Evolutionary conservation across 2,888 invertebrate genomes (phyloP), one percentile per base, ranked within the genome.

Genomic region (Entomobrya proxima): DNA sequence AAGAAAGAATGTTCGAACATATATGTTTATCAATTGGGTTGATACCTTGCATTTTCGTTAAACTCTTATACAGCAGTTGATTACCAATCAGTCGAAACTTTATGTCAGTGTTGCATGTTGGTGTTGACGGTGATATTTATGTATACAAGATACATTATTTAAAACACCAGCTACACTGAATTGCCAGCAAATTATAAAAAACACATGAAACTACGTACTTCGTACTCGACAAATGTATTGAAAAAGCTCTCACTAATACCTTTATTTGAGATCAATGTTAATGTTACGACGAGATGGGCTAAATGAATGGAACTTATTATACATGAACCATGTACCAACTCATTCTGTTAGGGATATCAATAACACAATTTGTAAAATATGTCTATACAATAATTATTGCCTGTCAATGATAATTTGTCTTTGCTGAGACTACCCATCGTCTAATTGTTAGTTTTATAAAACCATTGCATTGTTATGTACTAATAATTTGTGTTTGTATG

Each of bases 71-170:
- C 21, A n/a, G 21, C 7, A 52, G 9, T 52, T 7, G 7, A n/a
- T 13, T 50, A 7, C 52, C 18, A 3, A 9, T 18, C 52, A 7
- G 9, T 50, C 7, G 21, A 52, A 18, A n/a, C n/a, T n/a, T n/a
- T 61, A 13, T 32, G 13, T 21, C 27, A 24, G 40, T 67, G 67
- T n/a, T n/a, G n/a, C n/a, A n/a, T n/a, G n/a, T 40, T 67, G 67
- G 67, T 67, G 67, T 67, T 67, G 11, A 67, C 24, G 67, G 67
- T 67, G 67, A 67, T 67, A 67, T 67, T 67, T 67, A 67, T 67
- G 67, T 67, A 67, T 67, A 67, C 67, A 67, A 67, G 24, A 67
- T 67, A 40, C 67, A 67, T 67, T 40, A 67, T 4, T 67, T 67
- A n/a, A 21, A 18, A 40, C 67, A 67, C 11, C 24, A 67, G 0